Conservation (phyloP, 2,888 invertebrate genomes). For the Acronicta psi region DNA sequence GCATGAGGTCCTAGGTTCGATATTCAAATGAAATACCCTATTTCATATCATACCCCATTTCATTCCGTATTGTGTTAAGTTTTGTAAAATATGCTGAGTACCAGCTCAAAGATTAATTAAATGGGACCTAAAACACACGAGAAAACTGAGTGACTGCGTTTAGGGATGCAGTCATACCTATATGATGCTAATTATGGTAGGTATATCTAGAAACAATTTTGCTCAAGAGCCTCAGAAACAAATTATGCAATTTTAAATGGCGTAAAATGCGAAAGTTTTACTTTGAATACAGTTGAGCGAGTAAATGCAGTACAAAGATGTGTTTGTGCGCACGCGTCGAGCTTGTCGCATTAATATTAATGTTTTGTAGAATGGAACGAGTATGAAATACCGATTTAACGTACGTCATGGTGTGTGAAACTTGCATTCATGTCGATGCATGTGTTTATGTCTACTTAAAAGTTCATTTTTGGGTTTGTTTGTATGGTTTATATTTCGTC, state of each 20-base stretch:
- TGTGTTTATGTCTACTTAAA: constrained; percentile 1
- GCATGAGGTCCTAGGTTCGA: too few relatives aligned
- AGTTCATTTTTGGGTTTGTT: not conserved
- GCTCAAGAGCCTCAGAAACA: not conserved
- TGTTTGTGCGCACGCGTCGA: constrained; percentile 39
- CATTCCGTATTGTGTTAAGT: too few relatives aligned
- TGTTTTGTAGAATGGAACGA: constrained; percentile 13
- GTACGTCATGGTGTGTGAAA: constrained; percentile 23
- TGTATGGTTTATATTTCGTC: not conserved
- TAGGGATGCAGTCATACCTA: too few relatives aligned
- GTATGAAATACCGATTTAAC: constrained; percentile 30
- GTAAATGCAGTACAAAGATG: constrained; percentile 4
- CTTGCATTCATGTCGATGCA: constrained; percentile 17
- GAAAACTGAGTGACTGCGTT: not conserved
- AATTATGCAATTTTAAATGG: not conserved
- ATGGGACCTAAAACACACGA: too few relatives aligned
- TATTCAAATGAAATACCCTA: too few relatives aligned
- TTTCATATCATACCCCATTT: too few relatives aligned
- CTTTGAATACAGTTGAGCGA: constrained; percentile 9
- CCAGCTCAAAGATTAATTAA: too few relatives aligned
- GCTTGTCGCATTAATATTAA: constrained; percentile 40
- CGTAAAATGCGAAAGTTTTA: constrained; percentile 13
- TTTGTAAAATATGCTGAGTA: too few relatives aligned
- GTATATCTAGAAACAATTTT: not conserved
- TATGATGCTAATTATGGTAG: too few relatives aligned